Evolutionary conservation across 2,797 vertebrate species (phyloP), one percentile per base, ranked within the genome.

Genomic region (Cynodonichthys magdalenae): DNA sequence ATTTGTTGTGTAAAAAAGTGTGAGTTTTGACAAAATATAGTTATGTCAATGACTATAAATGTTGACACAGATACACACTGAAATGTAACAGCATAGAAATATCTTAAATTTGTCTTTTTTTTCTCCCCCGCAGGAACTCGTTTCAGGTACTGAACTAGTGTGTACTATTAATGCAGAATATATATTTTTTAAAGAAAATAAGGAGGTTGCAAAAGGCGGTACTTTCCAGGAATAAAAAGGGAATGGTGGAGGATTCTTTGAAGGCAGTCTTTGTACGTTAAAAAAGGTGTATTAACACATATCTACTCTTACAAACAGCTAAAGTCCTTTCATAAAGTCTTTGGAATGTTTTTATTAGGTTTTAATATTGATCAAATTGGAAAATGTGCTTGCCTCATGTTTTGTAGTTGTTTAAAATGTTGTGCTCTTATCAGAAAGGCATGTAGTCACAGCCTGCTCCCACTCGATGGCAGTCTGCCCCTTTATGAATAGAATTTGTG

Each of bases 221-320:
- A 71, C 70, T 71, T 68, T 87, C 77, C 69, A 71, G 53, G 53
- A 80, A 83, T 77, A 50, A 80, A 79, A 81, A 61, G 91, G 91
- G 90, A 93, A 93, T 92, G 91, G 91, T 93, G 91, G 92, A 92
- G 92, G 92, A 92, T 79, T 83, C 71, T 47, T 80, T 79, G 69
- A 89, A 88, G 84, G 85, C 80, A 85, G 84, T 90, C 85, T 85
- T 90, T 92, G 86, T 87, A 88, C 74, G 74, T 69, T 68, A 66
- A 55, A 59, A 77, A 74, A 7, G 44, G 66, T 70, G 69, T 11
- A 18, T 48, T 24, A 34, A 18, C 27, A 19, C 66, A 82, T 17
- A 71, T 63, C 39, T 77, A 27, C 39, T 53, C 1, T 46, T 47
- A 20, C 2, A 20, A 19, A 47, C 8, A 12, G 8, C 34, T 36